Percentiles rank a stretch among this genome's conserved stretches.
Conservation (phyloP, 1,140 invertebrate genomes). For the Anastrepha ludens region DNA sequence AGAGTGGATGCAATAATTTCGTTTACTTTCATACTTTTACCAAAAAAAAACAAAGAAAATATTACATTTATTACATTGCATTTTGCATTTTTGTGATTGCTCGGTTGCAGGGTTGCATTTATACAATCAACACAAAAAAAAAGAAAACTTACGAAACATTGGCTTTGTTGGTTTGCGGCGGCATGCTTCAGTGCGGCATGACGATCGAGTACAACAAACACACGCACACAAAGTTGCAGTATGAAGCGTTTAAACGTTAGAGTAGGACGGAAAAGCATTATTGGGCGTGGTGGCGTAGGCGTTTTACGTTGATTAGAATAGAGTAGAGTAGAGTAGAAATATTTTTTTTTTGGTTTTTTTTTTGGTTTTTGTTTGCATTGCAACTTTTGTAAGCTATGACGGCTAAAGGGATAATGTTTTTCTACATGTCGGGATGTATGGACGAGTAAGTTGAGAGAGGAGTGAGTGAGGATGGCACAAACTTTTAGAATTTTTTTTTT, state of each 20-base stretch:
- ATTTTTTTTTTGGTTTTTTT: background rate
- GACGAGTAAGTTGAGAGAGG: background rate
- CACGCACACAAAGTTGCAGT: background rate
- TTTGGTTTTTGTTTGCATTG: background rate
- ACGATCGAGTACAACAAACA: slow-evolving; percentile 28
- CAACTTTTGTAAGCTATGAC: background rate
- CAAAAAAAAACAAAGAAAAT: background rate
- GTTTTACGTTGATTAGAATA: slow-evolving; percentile 37
- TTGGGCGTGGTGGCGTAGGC: slow-evolving; percentile 32
- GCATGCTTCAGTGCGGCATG: slow-evolving; percentile 46
- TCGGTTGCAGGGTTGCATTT: slow-evolving; percentile 25
- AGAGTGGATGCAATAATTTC: slow-evolving; percentile 38
- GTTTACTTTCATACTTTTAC: background rate
- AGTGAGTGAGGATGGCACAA: background rate
- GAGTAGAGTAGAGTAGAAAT: slow-evolving; percentile 28
- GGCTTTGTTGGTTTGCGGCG: slow-evolving; percentile 46
- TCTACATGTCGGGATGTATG: background rate
- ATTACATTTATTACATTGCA: background rate
- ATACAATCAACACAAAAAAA: background rate
- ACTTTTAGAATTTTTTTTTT: background rate
- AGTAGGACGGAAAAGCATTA: slow-evolving; percentile 44
- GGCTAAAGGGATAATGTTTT: background rate
- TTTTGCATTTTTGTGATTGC: background rate
- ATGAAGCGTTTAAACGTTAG: slow-evolving; percentile 39
- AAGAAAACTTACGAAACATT: slow-evolving; percentile 35